These are phyloP conservation scores for Grallaria varia DNA, from an alignment of 2,113 vertebrate genomes.

Conservation along the genomic window DNA sequence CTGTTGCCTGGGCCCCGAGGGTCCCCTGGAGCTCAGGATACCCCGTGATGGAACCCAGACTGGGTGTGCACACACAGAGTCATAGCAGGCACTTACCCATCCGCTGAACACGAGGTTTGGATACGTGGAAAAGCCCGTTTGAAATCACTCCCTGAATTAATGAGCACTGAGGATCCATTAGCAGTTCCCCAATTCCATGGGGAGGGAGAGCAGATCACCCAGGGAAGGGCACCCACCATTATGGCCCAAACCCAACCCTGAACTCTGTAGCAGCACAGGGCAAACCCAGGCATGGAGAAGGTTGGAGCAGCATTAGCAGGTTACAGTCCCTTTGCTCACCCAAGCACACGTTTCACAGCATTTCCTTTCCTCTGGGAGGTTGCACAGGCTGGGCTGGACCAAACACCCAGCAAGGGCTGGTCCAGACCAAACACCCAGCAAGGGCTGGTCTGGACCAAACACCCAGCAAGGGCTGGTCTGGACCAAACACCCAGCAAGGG, in stretches of 20 bases:
- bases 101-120: neutral
- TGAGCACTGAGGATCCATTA: neutral
- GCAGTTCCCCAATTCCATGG: too few species aligned
- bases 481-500: neutral
- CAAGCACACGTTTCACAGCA: neutral
- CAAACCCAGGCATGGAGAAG: neutral
- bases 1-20: neutral
- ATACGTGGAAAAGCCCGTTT: neutral
- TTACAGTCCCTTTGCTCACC: neutral
- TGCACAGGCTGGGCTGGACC: neutral
- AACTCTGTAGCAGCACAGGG: neutral
- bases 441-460: too few species aligned
- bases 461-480: accelerated
- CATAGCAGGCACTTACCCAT: accelerated
- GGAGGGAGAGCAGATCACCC: neutral
- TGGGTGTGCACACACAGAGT: neutral
- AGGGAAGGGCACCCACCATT: neutral
- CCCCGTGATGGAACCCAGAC: neutral
- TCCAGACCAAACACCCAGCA: too few species aligned
- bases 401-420: too few species aligned
- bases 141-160: neutral
- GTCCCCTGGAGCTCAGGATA: neutral
- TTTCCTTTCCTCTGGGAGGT: neutral
- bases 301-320: neutral
- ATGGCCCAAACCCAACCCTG: accelerated